phyloP scores from a whole-genome alignment of 1,140 invertebrate genomes.

The Drosophila simulans region DNA sequence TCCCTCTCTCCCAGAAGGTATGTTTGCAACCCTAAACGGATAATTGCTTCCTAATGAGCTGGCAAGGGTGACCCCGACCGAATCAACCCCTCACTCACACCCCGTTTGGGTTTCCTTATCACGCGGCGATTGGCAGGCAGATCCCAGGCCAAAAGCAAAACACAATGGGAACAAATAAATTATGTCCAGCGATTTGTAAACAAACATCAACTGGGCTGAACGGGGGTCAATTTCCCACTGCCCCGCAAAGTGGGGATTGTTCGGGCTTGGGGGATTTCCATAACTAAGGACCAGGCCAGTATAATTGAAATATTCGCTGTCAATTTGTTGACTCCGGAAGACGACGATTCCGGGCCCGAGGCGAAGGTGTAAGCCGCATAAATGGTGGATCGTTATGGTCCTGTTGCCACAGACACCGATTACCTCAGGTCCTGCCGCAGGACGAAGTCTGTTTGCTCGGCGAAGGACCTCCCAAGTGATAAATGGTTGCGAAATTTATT shows the following conservation, averaged over 20 bases:
- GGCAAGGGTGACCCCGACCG: conserved; percentile 13
- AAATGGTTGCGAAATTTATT: conserved; percentile 63
- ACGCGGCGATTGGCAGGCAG: conserved; percentile 69
- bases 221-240: conserved; percentile 31
- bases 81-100: conserved; percentile 22
- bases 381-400: conserved; percentile 74
- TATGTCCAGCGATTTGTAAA: conserved; percentile 79
- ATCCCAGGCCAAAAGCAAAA: conserved; percentile 51
- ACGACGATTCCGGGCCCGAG: conserved; percentile 46
- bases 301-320: conserved; percentile 83
- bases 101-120: conserved; percentile 42
- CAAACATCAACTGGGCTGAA: conserved; percentile 44
- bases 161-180: conserved; percentile 72
- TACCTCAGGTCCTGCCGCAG: conserved; percentile 30
- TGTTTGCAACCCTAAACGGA: conserved; percentile 61
- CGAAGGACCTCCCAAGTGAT: conserved; percentile 44
- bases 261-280: conserved; percentile 26
- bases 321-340: conserved; percentile 74
- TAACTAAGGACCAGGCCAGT: conserved; percentile 62
- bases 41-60: conserved; percentile 80
- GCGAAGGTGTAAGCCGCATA: conserved; percentile 78
- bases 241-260: conserved; percentile 6
- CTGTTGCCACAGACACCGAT: conserved; percentile 48
- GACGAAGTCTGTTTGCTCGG: conserved; percentile 42
- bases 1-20: conserved; percentile 20